These are phyloP conservation scores for Eristalinus sepulchralis DNA, from an alignment of 2,888 invertebrate species.

Conservation along the genomic window DNA sequence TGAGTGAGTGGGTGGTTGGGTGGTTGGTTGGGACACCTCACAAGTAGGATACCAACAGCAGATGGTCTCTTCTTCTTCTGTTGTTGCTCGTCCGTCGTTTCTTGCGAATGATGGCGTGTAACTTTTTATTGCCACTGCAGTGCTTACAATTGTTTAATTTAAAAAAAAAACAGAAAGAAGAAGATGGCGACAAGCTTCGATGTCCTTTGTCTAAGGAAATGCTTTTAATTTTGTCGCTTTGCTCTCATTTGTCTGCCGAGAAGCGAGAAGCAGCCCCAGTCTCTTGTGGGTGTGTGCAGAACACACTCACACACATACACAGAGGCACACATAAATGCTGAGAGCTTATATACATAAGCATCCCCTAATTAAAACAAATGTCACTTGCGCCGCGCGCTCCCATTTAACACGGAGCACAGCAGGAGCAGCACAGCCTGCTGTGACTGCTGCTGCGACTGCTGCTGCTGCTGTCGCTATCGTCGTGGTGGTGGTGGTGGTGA, in stretches of 20 bases:
- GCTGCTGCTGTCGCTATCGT: neutral
- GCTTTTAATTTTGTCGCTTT: neutral
- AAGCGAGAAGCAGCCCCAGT: neutral
- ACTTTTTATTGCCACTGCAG: conserved; percentile 49
- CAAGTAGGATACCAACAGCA: neutral
- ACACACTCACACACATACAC: neutral
- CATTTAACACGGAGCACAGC: conserved; percentile 36
- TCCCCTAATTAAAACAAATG: conserved; percentile 70
- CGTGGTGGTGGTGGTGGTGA: neutral
- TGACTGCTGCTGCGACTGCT: no score
- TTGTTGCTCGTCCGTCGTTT: neutral
- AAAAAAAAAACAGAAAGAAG: conserved; percentile 30
- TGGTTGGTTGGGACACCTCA: no score
- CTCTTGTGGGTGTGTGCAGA: conserved; percentile 1
- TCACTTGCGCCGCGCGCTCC: conserved; percentile 39
- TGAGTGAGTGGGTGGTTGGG: neutral
- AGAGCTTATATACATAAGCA: conserved; percentile 35
- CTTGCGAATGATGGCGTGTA: neutral
- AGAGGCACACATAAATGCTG: neutral
- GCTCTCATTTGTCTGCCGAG: neutral
- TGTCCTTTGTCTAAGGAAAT: conserved; percentile 2
- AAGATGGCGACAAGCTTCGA: conserved; percentile 12
- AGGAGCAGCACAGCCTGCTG: conserved; percentile 37
- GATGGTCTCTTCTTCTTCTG: neutral
- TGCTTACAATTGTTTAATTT: conserved; percentile 56